Evolutionary conservation across 1,140 invertebrate species (phyloP).

Genomic region (Macrotrachela quadricornifera): DNA sequence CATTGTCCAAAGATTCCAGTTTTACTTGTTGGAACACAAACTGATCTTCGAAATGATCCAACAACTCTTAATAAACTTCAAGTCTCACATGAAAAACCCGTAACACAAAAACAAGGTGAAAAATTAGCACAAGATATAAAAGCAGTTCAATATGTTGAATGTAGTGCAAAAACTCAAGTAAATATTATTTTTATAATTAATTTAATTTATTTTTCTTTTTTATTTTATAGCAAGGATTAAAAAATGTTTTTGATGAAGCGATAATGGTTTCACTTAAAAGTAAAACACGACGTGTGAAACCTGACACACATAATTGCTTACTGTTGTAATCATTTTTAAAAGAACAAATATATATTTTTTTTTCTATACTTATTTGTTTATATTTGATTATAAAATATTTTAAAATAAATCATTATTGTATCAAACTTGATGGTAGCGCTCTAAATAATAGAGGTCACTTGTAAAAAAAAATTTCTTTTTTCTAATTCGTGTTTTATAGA

Average conservation of each 20-base stretch:
- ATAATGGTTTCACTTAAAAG: slow-evolving; percentile 83
- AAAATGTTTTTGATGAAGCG: slow-evolving; percentile 99
- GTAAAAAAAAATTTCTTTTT: no score
- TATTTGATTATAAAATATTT: no score
- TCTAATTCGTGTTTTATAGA: no score
- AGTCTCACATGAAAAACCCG: slow-evolving; percentile 97
- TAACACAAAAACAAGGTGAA: slow-evolving; percentile 78
- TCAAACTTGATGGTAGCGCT: no score
- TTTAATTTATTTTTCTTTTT: not conserved
- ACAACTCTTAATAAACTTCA: slow-evolving; percentile 87
- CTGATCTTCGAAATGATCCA: slow-evolving; percentile 40
- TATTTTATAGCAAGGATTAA: slow-evolving; percentile 73
- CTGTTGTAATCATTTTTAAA: no score
- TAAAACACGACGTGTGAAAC: slow-evolving; percentile 20
- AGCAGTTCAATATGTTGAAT: slow-evolving; percentile 99
- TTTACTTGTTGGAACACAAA: slow-evolving; percentile 22
- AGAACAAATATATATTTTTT: no score
- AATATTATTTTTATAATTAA: slow-evolving; percentile 4
- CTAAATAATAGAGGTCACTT: no score
- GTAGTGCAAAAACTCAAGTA: slow-evolving; percentile 87
- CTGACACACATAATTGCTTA: no score
- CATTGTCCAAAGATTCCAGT: slow-evolving; percentile 33
- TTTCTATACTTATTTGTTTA: no score
- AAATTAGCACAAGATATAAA: slow-evolving; percentile 93
- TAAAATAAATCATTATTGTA: no score